phyloP scores from a whole-genome alignment of 2,113 vertebrate species.

The Pimephales promelas region DNA sequence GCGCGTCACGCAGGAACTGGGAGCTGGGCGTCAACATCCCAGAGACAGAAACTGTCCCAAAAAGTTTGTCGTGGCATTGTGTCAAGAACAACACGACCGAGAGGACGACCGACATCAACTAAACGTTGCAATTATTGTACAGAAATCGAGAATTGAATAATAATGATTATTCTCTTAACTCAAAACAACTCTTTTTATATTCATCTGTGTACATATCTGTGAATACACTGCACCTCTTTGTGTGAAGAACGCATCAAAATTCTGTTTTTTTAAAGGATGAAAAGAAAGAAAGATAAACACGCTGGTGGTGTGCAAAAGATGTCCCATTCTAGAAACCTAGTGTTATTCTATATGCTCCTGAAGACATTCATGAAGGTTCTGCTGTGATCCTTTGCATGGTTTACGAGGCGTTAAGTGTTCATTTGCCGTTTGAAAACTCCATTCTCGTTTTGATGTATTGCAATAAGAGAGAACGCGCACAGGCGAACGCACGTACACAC shows the following conservation, averaged over 20 bases:
- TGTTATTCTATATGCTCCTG: conserved; percentile 66
- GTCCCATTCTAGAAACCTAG: conserved; percentile 55
- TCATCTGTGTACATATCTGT: conserved; percentile 82
- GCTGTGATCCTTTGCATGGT: conserved; percentile 76
- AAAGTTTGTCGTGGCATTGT: conserved; percentile 49
- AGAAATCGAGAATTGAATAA: conserved; percentile 70
- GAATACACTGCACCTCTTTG: conserved; percentile 77
- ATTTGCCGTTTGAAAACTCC: conserved; percentile 54
- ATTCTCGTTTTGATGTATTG: conserved; percentile 70
- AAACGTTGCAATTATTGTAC: conserved; percentile 76
- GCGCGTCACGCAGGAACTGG: conserved; percentile 29
- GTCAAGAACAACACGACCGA: conserved; percentile 43
- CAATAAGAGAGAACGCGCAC: conserved; percentile 75
- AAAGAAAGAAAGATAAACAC: conserved; percentile 25
- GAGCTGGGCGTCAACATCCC: conserved; percentile 58
- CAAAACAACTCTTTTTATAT: conserved; percentile 79
- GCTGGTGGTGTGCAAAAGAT: conserved; percentile 57
- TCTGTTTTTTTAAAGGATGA: conserved; percentile 36
- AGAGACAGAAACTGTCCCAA: conserved; percentile 39
- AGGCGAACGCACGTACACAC: conserved; percentile 61
- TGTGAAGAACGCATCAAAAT: conserved; percentile 65
- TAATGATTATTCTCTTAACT: conserved; percentile 67
- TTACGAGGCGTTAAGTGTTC: conserved; percentile 67
- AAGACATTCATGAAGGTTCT: conserved; percentile 49
- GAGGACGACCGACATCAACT: conserved; percentile 53